These are phyloP conservation scores for Telmatherina bonti DNA, from an alignment of 2,797 vertebrate species.

Conservation along the genomic window DNA sequence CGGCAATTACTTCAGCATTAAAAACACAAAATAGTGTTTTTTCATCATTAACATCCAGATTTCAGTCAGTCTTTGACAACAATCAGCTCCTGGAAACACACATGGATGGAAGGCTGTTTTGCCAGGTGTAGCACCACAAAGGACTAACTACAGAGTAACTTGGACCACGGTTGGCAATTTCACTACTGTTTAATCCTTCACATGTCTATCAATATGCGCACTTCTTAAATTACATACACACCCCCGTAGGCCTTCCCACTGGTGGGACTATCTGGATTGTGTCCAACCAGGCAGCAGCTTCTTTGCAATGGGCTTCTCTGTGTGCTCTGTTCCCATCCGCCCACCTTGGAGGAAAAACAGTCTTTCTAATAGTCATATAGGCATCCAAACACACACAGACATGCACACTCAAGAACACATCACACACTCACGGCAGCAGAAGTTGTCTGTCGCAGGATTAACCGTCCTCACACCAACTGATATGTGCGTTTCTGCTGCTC, in stretches of 20 bases:
- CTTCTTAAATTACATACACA: slow-evolving; percentile 71
- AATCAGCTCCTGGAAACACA: slow-evolving; percentile 22
- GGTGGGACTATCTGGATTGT: slow-evolving; percentile 71
- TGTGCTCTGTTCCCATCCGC: slow-evolving; percentile 46
- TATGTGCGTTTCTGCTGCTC: slow-evolving; percentile 27
- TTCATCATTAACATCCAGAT: slow-evolving; percentile 41
- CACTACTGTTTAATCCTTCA: slow-evolving; percentile 64
- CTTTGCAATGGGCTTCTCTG: slow-evolving; percentile 43
- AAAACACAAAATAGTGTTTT: slow-evolving; percentile 60
- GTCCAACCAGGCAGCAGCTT: slow-evolving; percentile 69
- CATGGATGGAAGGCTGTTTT: slow-evolving; percentile 17
- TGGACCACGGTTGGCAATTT: slow-evolving; percentile 63
- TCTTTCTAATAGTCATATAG: slow-evolving; percentile 51
- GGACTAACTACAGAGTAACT: slow-evolving; percentile 51
- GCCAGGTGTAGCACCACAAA: slow-evolving; percentile 51
- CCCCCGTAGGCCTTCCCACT: slow-evolving; percentile 62
- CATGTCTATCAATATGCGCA: slow-evolving; percentile 72
- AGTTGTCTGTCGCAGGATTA: slow-evolving; percentile 59
- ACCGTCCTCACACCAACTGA: slow-evolving; percentile 53
- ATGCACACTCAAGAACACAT: slow-evolving; percentile 11
- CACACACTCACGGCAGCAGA: slow-evolving; percentile 19
- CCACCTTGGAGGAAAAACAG: slow-evolving; percentile 45
- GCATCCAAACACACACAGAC: slow-evolving; percentile 26
- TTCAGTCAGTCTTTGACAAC: slow-evolving; percentile 25
- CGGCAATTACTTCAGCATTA: slow-evolving; percentile 65